These are phyloP conservation scores for Clanis bilineata DNA, from an alignment of 2,888 invertebrate genomes.

Conservation along the genomic window DNA sequence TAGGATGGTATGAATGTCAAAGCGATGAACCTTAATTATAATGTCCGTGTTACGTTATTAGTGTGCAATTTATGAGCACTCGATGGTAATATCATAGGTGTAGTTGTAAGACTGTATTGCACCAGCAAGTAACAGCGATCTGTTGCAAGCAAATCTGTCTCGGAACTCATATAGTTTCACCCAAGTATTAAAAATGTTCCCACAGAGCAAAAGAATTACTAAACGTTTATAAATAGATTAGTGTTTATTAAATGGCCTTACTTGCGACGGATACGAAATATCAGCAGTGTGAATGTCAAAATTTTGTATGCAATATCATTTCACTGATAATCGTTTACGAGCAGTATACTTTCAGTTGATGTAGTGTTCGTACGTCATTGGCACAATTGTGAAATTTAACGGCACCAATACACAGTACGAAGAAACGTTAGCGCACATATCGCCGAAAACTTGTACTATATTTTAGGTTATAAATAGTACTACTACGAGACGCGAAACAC, in stretches of 20 bases:
- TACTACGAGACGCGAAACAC: slow-evolving; percentile 80
- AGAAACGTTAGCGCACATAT: slow-evolving; percentile 81
- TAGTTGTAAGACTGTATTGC: slow-evolving; percentile 47
- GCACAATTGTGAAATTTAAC: slow-evolving; percentile 76
- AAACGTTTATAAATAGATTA: slow-evolving; percentile 82
- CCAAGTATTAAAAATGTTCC: slow-evolving; percentile 73
- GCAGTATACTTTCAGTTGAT: slow-evolving; percentile 70
- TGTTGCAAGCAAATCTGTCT: slow-evolving; percentile 73
- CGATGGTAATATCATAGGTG: slow-evolving; percentile 50
- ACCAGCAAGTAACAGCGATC: slow-evolving; percentile 66
- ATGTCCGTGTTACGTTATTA: slow-evolving; percentile 80
- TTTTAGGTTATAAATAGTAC: slow-evolving; percentile 83
- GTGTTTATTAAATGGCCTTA: slow-evolving; percentile 82
- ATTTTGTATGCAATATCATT: slow-evolving; percentile 81
- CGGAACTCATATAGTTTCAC: slow-evolving; percentile 75
- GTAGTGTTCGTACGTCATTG: slow-evolving; percentile 74
- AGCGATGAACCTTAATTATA: slow-evolving; percentile 81
- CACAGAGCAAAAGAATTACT: slow-evolving; percentile 80
- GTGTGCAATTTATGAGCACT: slow-evolving; percentile 73
- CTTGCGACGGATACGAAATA: slow-evolving; percentile 82
- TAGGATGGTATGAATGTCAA: slow-evolving; percentile 80
- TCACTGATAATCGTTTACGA: slow-evolving; percentile 76
- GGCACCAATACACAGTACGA: slow-evolving; percentile 78
- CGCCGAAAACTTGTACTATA: slow-evolving; percentile 82
- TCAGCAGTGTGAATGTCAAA: slow-evolving; percentile 81